Percentiles rank a stretch among this genome's conserved stretches.
These are phyloP conservation scores for Neogale vison DNA, from an alignment of 2,113 vertebrate genomes.

Conservation along the genomic window DNA sequence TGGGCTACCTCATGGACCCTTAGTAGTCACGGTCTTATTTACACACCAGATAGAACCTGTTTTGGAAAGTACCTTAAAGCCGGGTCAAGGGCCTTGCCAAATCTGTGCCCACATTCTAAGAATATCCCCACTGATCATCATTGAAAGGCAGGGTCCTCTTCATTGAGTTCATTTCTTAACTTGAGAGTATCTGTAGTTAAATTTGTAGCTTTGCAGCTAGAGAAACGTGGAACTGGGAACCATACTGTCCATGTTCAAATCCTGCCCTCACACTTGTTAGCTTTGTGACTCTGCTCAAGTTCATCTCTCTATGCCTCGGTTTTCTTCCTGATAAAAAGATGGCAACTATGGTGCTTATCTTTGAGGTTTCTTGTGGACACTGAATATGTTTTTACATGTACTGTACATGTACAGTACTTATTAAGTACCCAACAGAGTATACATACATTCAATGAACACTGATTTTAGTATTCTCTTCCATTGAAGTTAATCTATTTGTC, in stretches of 20 bases:
- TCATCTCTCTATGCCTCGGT: not conserved
- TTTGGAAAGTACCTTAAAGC: constrained; percentile 66
- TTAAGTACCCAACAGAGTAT: not conserved
- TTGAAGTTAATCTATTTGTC: not conserved
- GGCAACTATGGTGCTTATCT: not conserved
- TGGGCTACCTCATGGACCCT: not conserved
- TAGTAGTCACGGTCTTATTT: not conserved
- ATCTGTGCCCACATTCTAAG: constrained; percentile 52
- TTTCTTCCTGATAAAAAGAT: not conserved
- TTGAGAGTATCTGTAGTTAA: not conserved
- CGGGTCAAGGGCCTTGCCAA: constrained; percentile 57
- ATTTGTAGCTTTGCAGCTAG: not conserved
- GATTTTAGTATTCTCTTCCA: not conserved
- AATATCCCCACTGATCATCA: constrained; percentile 63
- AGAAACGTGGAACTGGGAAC: not conserved
- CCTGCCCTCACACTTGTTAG: not conserved
- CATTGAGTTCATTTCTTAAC: not conserved
- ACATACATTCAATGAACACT: not conserved
- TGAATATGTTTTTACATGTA: not conserved
- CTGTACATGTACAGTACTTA: not conserved
- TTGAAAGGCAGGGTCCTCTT: constrained; percentile 43
- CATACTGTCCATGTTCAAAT: not conserved
- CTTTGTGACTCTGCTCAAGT: not conserved
- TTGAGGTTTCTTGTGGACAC: not conserved
- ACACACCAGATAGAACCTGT: constrained; percentile 34